Evolutionary conservation across 2,113 vertebrate species (phyloP).

Genomic region (Mesembrinibis cayennensis): DNA sequence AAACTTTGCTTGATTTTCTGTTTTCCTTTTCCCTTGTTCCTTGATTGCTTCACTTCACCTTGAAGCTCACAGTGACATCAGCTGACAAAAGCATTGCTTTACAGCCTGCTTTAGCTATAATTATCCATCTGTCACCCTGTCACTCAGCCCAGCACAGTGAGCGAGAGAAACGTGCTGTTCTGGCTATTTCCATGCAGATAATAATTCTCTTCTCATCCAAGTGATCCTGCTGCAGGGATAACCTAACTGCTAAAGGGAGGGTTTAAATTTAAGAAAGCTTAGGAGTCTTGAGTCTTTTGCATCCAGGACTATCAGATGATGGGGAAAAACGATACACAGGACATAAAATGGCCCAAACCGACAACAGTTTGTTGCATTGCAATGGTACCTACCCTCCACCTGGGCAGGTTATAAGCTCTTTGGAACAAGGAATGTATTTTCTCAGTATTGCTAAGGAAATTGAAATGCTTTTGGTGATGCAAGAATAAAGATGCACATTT

Average conservation of each 20-base stretch:
- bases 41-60: slow-evolving; percentile 26
- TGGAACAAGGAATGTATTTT: neutral
- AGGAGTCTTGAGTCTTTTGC: neutral
- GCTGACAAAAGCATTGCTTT: slow-evolving; percentile 31
- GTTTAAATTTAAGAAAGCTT: neutral
- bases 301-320: neutral
- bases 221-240: neutral
- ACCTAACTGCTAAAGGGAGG: neutral
- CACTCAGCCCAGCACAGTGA: neutral
- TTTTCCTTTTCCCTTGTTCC: neutral
- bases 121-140: slow-evolving; percentile 22
- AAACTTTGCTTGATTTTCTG: neutral
- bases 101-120: slow-evolving; percentile 7
- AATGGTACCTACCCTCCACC: neutral
- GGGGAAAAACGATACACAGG: neutral
- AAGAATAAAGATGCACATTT: neutral
- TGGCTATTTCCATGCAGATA: neutral
- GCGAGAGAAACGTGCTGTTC: neutral
- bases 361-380: neutral
- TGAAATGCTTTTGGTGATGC: neutral
- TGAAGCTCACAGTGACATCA: slow-evolving; percentile 37
- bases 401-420: neutral
- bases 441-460: neutral
- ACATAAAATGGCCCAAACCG: neutral
- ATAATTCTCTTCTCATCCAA: neutral